Base-by-base conservation (phyloP, 92 coral and sea anemone genomes). In the Parazoanthus darwini region DNA sequence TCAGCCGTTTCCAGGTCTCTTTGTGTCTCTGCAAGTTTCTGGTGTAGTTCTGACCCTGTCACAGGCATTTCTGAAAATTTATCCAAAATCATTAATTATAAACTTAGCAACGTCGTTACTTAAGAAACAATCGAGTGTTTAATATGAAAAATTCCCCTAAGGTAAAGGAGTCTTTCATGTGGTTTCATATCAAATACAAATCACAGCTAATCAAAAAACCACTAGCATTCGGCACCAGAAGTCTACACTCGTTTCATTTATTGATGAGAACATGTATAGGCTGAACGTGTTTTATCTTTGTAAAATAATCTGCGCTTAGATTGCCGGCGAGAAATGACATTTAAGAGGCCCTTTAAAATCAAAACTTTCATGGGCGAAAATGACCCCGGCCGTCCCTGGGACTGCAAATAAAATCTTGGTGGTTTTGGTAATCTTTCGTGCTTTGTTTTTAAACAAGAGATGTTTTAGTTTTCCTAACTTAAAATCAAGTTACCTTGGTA, bases 1-100 rank as follows among this genome's bases (percentile, higher is more conserved):
- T 97, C 99, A 14, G 98, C 98, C 8, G 92, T 77, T 33, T 97
- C 99, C 72, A 97, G 89, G 70, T 97, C 99, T 73, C 96, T 91
- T 68, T 90, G 92, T 3, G 94, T 92, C 50, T 95, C 98, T 23
- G 86, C 71, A 25, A 91, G 92, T 82, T 94, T 93, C 63, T 89
- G 92, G 66, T 89, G 93, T 89, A 93, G 82, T 5, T 56, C 51
- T 20, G 83, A 13, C 56, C 29, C 58, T 6, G 76, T 22, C 8
- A 74, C 46, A 43, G 67, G 72, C 37, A 35, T 8, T 10, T 56
- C 89, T 86, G 68, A 20, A 71, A 26, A 43, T 77, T 43, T 14
- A 22, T 14, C 22, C 16, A 22, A 63, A 18, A 63, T 22, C 70
- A 22, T 63, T 22, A 63, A 18, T 13, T 58, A 58, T 58, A 58